phyloP scores from a whole-genome alignment of 2,113 vertebrate genomes.

The Clarias batrachus region DNA sequence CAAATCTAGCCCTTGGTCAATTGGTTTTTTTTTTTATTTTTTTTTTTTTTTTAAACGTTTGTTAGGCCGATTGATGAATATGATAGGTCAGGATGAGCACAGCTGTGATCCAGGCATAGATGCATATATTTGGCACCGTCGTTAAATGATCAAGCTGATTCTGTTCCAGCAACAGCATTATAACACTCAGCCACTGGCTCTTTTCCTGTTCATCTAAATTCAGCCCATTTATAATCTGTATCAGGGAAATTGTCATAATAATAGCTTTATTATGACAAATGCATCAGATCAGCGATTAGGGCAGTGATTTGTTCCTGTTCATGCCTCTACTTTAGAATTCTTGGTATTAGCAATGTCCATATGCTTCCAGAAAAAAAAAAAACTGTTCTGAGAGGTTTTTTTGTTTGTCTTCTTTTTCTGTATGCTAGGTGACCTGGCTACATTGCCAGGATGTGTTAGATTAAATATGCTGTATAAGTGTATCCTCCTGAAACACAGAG shows the following conservation, averaged over 20 bases:
- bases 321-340: not conserved
- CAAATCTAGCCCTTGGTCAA: not conserved
- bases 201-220: conserved; percentile 6
- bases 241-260: not conserved
- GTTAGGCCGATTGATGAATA: not conserved
- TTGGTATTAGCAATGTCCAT: not conserved
- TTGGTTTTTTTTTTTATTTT: not conserved
- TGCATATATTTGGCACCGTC: not conserved
- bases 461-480: conserved; percentile 1
- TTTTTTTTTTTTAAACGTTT: not conserved
- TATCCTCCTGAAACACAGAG: too few species aligned
- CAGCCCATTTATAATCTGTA: conserved; percentile 4
- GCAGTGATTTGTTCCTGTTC: not conserved
- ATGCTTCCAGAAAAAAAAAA: not conserved
- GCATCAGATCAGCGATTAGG: not conserved
- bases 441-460: not conserved
- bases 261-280: conserved; percentile 16
- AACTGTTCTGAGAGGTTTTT: not conserved
- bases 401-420: not conserved
- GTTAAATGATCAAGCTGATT: conserved; percentile 14
- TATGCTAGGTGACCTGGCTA: not conserved
- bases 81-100: conserved; percentile 10
- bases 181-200: not conserved
- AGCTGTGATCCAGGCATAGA: not conserved
- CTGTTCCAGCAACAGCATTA: not conserved